Evolutionary conservation across 2,888 invertebrate species (phyloP).

Genomic region (Iphiclides podalirius): DNA sequence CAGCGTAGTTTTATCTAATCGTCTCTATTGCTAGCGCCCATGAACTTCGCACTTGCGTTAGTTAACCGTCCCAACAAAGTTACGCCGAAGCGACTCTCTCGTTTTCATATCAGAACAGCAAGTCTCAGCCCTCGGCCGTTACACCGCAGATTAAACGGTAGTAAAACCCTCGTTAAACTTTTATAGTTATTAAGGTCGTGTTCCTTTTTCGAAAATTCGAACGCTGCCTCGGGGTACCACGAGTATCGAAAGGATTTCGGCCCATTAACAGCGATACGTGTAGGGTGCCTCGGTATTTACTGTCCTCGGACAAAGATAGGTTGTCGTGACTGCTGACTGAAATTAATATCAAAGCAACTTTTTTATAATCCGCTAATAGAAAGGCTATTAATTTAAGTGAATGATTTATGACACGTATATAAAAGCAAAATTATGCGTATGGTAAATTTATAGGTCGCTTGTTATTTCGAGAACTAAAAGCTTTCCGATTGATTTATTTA

Average conservation of each 20-base stretch:
- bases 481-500: no score
- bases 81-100: not conserved
- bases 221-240: conserved; percentile 55
- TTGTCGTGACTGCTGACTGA: no score
- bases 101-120: conserved; percentile 39
- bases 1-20: conserved; percentile 9
- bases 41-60: conserved; percentile 12
- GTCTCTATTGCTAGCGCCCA: conserved; percentile 2
- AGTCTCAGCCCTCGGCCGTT: conserved; percentile 53
- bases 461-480: no score
- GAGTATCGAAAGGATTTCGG: conserved; percentile 48
- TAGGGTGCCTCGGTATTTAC: not conserved
- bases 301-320: no score
- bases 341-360: no score
- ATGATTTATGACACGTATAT: no score
- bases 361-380: no score
- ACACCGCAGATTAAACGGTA: conserved; percentile 72
- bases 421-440: no score
- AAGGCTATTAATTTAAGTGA: no score
- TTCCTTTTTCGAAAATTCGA: conserved; percentile 53
- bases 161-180: conserved; percentile 70
- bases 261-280: conserved; percentile 52
- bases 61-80: not conserved
- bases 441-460: no score
- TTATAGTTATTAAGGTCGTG: conserved; percentile 64